Evolutionary conservation across 2,888 invertebrate genomes (phyloP), one percentile per base, ranked within the genome.

Genomic region (Agrenia bidenticulata): DNA sequence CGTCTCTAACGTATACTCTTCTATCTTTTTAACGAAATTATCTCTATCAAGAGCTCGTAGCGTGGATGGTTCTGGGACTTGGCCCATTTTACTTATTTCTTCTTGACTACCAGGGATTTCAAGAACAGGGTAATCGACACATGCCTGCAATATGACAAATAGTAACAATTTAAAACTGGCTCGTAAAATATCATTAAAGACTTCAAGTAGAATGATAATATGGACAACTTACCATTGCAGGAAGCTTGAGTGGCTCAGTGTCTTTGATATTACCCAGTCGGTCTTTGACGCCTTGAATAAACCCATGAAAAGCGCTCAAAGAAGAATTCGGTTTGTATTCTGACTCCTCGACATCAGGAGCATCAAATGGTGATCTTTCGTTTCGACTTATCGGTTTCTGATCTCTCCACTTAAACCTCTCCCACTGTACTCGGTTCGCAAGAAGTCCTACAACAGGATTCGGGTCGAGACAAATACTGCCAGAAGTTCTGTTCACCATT

Each of bases 1-100:
- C 53, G 93, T 90, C 81, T 95, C 94, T 75, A 95, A 82, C 61
- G 91, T 88, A 80, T 92, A 92, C 79, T 93, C 92, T 80, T 94
- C 93, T 56, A 93, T 87, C 55, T 91, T 82, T 80, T 64, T 61
- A 1, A 71, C 59, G 42, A 55, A 67, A 41, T 74, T 74, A 54
- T 75, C 75, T 42, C 61, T 64, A 9, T 68, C 66, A 13, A 76
- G 60, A 11, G 68, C 50, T 13, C 74, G 72, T 32, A 74, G 37
- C 26, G 59, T 61, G 50, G 73, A 66, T 41, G 70, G 72, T 45
- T 72, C 69, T 39, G 69, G 65, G 21, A 64, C 63, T 49, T 66
- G 68, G 24, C 65, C 66, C 2, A 74, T 54, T 42, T 68, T 67
- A 19, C 59, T 66, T 9, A 76, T 60, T 42, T 72, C 74, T 11